Conservation (phyloP, 2,888 invertebrate species). For the Calameuta filiformis region DNA sequence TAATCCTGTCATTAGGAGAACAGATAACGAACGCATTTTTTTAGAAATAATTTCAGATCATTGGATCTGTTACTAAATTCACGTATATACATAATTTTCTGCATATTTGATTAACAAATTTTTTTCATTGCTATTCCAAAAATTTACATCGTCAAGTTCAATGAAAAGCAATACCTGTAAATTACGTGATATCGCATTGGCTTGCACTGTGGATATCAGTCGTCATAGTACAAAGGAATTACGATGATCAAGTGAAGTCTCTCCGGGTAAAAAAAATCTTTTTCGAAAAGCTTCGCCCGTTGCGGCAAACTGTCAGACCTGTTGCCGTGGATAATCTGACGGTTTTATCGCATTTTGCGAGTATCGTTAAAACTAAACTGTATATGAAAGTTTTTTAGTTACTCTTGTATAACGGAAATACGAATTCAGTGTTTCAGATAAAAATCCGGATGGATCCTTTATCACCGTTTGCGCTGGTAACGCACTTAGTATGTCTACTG, state of each 20-base stretch:
- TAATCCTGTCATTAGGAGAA: background rate
- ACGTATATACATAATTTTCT: background rate
- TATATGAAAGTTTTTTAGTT: background rate
- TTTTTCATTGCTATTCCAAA: background rate
- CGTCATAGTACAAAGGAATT: constrained; percentile 34
- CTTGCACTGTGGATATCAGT: constrained; percentile 34
- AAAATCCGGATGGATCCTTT: background rate
- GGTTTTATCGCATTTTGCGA: background rate
- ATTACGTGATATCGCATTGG: constrained; percentile 48
- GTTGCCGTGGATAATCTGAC: background rate
- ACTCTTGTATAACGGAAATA: background rate
- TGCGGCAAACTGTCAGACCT: background rate
- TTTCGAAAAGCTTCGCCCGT: background rate
- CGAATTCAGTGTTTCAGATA: background rate
- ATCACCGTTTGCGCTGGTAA: background rate
- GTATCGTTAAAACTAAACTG: background rate
- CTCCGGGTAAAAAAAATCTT: background rate
- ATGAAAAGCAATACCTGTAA: constrained; percentile 32
- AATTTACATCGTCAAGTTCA: background rate
- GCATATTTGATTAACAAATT: background rate
- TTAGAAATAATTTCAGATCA: background rate
- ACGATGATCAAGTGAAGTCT: background rate
- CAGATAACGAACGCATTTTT: background rate
- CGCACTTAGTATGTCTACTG: background rate
- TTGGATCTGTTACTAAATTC: background rate